Evolutionary conservation across 2,797 vertebrate species (phyloP).

Genomic region (Paedocypris micromegethes): DNA sequence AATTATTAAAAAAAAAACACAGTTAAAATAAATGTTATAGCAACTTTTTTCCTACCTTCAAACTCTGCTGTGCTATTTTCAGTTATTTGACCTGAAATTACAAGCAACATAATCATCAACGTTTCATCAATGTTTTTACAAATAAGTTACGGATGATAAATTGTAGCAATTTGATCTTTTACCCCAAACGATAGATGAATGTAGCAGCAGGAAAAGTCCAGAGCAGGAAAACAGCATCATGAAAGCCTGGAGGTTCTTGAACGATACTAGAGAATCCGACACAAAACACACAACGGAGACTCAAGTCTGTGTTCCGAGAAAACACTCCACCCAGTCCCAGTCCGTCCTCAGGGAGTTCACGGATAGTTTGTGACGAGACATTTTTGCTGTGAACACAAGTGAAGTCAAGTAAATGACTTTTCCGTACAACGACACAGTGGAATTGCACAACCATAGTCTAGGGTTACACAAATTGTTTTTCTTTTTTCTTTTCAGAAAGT

Average conservation of each 20-base stretch:
- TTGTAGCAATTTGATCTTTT: background rate
- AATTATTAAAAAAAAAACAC: background rate
- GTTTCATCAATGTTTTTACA: background rate
- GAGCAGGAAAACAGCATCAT: constrained; percentile 25
- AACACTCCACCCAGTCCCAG: constrained; percentile 17
- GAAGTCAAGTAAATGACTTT: background rate
- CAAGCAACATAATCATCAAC: background rate
- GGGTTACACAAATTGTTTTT: constrained; percentile 1
- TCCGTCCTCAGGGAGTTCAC: constrained; percentile 13
- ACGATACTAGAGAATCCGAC: too few relatives aligned
- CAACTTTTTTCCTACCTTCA: constrained; percentile 18
- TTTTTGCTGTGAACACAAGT: constrained; percentile 6
- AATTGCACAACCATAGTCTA: constrained; percentile 7
- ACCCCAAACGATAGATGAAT: constrained; percentile 24
- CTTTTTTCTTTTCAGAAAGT: background rate
- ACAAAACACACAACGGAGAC: background rate
- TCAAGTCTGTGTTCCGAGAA: constrained; percentile 7
- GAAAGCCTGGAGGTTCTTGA: background rate
- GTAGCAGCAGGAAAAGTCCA: constrained; percentile 37
- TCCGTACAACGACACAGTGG: background rate
- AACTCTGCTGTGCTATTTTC: background rate
- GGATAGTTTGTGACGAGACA: constrained; percentile 19
- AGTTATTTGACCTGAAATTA: constrained; percentile 15
- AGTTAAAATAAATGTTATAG: background rate
- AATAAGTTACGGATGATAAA: background rate